phyloP scores from a whole-genome alignment of 2,888 invertebrate genomes.

The Dromius quadrimaculatus region DNA sequence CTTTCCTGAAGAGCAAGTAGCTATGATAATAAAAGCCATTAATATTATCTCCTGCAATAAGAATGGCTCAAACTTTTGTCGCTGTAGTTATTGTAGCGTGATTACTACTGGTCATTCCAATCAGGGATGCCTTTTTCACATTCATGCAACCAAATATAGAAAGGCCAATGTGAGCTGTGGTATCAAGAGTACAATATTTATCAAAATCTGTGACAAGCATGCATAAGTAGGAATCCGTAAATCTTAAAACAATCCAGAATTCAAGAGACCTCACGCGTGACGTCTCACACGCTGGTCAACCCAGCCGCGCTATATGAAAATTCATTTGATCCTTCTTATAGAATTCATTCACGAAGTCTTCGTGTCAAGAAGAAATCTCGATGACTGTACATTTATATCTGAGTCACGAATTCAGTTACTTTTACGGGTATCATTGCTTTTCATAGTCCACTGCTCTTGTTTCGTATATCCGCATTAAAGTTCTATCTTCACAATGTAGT shows the following conservation, averaged over 20 bases:
- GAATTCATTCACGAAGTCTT: slow-evolving; percentile 43
- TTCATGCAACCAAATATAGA: no score
- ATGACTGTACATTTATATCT: slow-evolving; percentile 50
- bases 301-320: slow-evolving; percentile 37
- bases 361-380: slow-evolving; percentile 39
- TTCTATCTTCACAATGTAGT: slow-evolving; percentile 50
- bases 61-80: no score
- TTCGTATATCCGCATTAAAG: slow-evolving; percentile 52
- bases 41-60: no score
- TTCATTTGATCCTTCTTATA: slow-evolving; percentile 47
- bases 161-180: no score
- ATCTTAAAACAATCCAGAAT: slow-evolving; percentile 32
- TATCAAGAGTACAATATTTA: no score
- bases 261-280: slow-evolving; percentile 14
- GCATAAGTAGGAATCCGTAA: slow-evolving; percentile 19
- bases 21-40: no score
- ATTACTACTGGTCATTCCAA: no score
- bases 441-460: slow-evolving; percentile 52
- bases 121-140: no score
- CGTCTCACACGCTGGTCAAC: slow-evolving; percentile 15
- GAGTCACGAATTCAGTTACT: slow-evolving; percentile 53
- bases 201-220: no score
- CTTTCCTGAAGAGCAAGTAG: no score
- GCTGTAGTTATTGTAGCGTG: no score
- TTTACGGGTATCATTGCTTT: slow-evolving; percentile 53